Percentiles rank a stretch among this genome's conserved stretches.
These are phyloP conservation scores for Anas georgica DNA, from an alignment of 2,797 vertebrate species.

Conservation along the genomic window DNA sequence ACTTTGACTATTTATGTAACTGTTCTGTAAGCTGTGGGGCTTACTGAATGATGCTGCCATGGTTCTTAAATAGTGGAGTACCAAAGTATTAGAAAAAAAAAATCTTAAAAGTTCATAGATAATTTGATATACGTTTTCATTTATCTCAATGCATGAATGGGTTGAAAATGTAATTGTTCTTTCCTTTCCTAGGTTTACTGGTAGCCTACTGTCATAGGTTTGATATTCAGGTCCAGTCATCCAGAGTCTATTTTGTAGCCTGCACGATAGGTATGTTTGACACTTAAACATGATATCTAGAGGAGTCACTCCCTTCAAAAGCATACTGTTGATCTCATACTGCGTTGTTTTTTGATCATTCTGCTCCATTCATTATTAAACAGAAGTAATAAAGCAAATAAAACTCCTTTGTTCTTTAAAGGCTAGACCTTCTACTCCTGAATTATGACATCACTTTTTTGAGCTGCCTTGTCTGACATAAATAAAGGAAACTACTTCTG, in stretches of 20 bases:
- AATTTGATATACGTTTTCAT: neutral
- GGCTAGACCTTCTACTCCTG: neutral
- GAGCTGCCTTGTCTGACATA: neutral
- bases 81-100: neutral
- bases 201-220: conserved; percentile 97
- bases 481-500: neutral
- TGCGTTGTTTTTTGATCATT: neutral
- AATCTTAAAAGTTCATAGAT: neutral
- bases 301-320: neutral
- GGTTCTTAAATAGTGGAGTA: neutral
- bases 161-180: neutral
- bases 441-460: neutral
- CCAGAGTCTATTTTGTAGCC: conserved; percentile 93
- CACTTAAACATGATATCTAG: neutral
- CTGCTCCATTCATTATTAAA: neutral
- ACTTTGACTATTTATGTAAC: neutral
- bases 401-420: neutral
- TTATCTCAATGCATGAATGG: neutral
- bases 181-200: conserved; percentile 84
- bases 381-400: neutral
- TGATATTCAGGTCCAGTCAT: conserved; percentile 92
- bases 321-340: neutral
- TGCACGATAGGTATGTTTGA: conserved; percentile 88
- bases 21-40: neutral
- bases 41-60: neutral